Percentiles rank a stretch among this genome's conserved stretches.
These are phyloP conservation scores for Megalurothrips usitatus DNA, from an alignment of 2,888 invertebrate genomes.

Conservation along the genomic window DNA sequence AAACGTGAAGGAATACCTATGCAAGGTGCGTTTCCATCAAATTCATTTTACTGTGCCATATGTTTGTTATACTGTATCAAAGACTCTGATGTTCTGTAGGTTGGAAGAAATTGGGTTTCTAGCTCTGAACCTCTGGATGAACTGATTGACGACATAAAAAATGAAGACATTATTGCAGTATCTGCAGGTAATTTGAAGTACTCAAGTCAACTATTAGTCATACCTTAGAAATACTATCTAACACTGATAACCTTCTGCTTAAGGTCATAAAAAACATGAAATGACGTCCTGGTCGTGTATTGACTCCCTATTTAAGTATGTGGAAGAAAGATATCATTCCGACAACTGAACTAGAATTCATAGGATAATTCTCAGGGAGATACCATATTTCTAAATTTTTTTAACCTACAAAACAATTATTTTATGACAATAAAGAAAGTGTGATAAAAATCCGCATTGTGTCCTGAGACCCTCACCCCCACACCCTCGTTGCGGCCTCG, in stretches of 20 bases:
- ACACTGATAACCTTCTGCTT: neutral
- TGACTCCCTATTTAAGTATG: neutral
- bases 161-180: neutral
- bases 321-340: neutral
- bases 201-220: neutral
- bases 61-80: neutral
- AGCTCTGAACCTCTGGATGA: neutral
- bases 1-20: neutral
- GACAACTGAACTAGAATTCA: too few relatives aligned
- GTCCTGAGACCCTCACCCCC: too few relatives aligned
- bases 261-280: neutral
- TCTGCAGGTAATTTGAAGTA: neutral
- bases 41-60: neutral
- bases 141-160: neutral
- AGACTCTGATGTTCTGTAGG: neutral
- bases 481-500: too few relatives aligned
- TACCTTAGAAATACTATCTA: too few relatives aligned
- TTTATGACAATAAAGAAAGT: too few relatives aligned
- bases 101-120: neutral
- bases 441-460: too few relatives aligned
- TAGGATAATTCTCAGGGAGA: too few relatives aligned
- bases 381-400: too few relatives aligned
- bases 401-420: too few relatives aligned
- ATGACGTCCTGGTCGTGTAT: slow-evolving; percentile 3
- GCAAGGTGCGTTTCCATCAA: neutral